Evolutionary conservation across 2,888 invertebrate genomes (phyloP).

Genomic region (Eumerus sabulonum): DNA sequence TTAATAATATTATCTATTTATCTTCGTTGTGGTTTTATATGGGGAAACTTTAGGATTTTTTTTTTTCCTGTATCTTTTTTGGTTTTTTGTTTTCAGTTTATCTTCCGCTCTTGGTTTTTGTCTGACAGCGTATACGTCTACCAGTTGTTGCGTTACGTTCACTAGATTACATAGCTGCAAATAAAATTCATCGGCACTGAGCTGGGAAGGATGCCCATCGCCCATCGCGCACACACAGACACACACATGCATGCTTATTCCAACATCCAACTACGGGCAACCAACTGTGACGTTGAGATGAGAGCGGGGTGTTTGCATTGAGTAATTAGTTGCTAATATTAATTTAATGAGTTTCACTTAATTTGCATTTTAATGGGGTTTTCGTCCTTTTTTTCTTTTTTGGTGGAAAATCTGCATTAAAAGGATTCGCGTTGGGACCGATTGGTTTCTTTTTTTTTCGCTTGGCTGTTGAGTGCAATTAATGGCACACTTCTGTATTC

Average conservation of each 20-base stretch:
- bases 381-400: constrained; percentile 1
- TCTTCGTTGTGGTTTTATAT: constrained; percentile 71
- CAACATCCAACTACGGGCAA: too few relatives aligned
- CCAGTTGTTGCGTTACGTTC: constrained; percentile 54
- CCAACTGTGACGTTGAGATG: constrained; percentile 16
- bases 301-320: constrained; percentile 57
- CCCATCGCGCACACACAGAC: too few relatives aligned
- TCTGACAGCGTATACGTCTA: too few relatives aligned
- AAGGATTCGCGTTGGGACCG: constrained; percentile 28
- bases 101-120: constrained; percentile 31
- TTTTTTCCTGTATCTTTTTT: too few relatives aligned
- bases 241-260: too few relatives aligned
- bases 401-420: constrained; percentile 18
- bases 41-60: constrained; percentile 51
- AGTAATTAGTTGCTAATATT: constrained; percentile 69
- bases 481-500: constrained; percentile 43
- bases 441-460: constrained; percentile 16
- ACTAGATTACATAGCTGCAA: constrained; percentile 33
- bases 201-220: background rate
- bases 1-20: constrained; percentile 72
- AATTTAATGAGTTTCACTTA: constrained; percentile 68
- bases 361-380: constrained; percentile 66
- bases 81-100: constrained; percentile 20
- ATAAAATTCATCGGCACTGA: constrained; percentile 46
- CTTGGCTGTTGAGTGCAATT: constrained; percentile 26